These are phyloP conservation scores for Cecidostiba fungosa DNA, from an alignment of 2,888 invertebrate species.

Conservation along the genomic window DNA sequence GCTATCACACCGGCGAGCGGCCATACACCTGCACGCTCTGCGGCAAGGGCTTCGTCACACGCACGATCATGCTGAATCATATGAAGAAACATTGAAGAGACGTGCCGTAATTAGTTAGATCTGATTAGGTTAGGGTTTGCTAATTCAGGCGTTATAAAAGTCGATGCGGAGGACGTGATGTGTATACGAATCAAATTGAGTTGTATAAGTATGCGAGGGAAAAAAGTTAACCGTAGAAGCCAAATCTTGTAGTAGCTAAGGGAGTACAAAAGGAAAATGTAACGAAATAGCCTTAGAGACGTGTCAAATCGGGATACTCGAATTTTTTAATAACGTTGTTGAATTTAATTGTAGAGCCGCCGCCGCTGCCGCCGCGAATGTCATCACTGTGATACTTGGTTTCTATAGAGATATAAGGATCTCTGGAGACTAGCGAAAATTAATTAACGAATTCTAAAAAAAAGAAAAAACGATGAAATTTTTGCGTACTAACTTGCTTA, in stretches of 20 bases:
- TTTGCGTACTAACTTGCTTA: too few relatives aligned
- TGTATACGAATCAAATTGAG: conserved; percentile 13
- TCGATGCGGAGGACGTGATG: neutral
- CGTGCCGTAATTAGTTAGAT: conserved; percentile 5
- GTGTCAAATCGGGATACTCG: conserved; percentile 58
- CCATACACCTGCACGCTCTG: conserved; percentile 79
- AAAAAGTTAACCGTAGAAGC: conserved; percentile 55
- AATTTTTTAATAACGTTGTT: conserved; percentile 46
- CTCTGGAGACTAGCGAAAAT: conserved; percentile 20
- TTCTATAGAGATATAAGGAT: conserved; percentile 26
- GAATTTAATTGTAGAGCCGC: neutral
- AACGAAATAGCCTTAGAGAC: conserved; percentile 45
- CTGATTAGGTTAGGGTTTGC: neutral
- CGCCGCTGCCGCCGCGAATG: conserved; percentile 37
- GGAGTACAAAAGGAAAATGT: conserved; percentile 56
- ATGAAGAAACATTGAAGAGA: conserved; percentile 78
- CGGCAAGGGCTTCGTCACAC: conserved; percentile 79
- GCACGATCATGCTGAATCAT: conserved; percentile 79
- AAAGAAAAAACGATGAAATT: neutral
- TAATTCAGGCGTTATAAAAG: neutral
- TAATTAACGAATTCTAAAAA: conserved; percentile 36
- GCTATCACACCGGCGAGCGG: conserved; percentile 79
- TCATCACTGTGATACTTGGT: conserved; percentile 64
- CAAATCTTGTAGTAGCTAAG: conserved; percentile 53
- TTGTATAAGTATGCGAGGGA: neutral